These are phyloP conservation scores for Scolopax bukidnonensis DNA, from an alignment of 2,797 vertebrate genomes.

Conservation along the genomic window DNA sequence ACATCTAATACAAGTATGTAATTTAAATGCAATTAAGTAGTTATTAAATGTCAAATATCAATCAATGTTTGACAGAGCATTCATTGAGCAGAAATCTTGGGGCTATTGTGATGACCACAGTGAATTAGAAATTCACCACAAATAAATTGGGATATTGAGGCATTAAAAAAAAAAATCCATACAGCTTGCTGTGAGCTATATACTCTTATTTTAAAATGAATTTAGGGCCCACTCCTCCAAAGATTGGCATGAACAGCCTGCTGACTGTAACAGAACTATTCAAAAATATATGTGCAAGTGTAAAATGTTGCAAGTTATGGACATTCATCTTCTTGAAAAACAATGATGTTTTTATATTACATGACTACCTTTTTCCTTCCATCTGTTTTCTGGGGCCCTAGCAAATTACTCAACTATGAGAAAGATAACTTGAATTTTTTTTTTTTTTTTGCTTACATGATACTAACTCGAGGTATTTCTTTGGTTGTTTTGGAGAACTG, in stretches of 20 bases:
- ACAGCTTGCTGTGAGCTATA: not conserved
- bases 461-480: not conserved
- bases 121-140: not conserved
- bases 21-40: constrained; percentile 1
- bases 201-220: not conserved
- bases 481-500: not conserved
- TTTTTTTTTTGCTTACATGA: not conserved
- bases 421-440: not conserved
- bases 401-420: not conserved
- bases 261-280: not conserved
- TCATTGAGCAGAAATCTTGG: not conserved
- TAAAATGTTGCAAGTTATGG: not conserved
- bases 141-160: not conserved
- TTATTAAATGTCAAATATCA: not conserved
- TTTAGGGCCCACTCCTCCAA: not conserved
- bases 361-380: not conserved
- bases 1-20: not conserved
- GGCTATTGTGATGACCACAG: not conserved
- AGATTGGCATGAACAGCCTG: not conserved
- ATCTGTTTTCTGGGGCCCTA: not conserved
- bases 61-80: not conserved
- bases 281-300: not conserved
- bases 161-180: not conserved
- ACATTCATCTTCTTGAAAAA: not conserved
- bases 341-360: not conserved